Base-by-base conservation (phyloP, 2,797 vertebrate genomes). In the Babyrousa celebensis region DNA sequence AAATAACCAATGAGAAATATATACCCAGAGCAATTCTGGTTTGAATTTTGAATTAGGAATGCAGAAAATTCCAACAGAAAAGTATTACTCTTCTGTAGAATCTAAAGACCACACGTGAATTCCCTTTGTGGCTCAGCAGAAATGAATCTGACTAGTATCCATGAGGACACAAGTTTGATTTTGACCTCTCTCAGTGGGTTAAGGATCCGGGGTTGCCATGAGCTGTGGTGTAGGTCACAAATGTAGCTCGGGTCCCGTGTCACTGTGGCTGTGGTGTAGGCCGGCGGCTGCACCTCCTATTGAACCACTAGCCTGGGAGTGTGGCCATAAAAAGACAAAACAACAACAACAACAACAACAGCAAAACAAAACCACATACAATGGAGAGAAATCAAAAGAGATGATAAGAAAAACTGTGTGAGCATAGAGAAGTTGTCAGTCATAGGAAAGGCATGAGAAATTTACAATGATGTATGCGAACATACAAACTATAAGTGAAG, bases 61-160 rank as follows among this genome's bases (percentile, higher is more conserved):
- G 27, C 93, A 83, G 18, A 65, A 93, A 91, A 68, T 89, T 72
- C 63, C 86, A 83, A 58, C 5, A 75, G 43, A 63, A 56, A 77
- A 79, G n/a, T 32, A 25, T 63, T 23, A 10, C 43, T 78, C 3
- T 63, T 63, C 21, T 72, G 4, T 10, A 62, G 32, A 85, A 60
- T 70, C 40, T 56, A 77, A 71, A 68, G 48, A 58, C 3, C 32
- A 89, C 89, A 63, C 4, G 36, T 36, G 36, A 36, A 36, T 36
- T 36, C 36, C 36, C 36, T 36, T 36, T 36, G 36, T 36, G 36
- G 36, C 36, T 36, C 36, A 36, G 36, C 36, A 36, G 36, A 36
- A 36, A 36, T 36, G 36, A 36, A 36, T 36, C 36, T 36, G 36
- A 36, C 36, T 36, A 36, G 36, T 36, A 36, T 36, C 36, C 36